These are phyloP conservation scores for Chiroxiphia lanceolata DNA, from an alignment of 2,797 vertebrate species.

Conservation along the genomic window DNA sequence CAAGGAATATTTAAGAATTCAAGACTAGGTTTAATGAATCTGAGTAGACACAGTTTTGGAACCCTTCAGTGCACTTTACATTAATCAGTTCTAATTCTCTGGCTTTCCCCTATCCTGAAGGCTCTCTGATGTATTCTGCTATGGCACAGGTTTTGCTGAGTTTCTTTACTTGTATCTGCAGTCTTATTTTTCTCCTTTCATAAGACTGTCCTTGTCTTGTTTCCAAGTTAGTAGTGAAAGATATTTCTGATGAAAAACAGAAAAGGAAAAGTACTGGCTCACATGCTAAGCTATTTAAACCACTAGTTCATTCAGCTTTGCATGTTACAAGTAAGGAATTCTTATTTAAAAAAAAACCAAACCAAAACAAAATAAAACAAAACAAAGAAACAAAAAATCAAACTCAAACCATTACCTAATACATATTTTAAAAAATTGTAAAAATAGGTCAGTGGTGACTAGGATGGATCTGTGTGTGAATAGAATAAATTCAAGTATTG, in stretches of 20 bases:
- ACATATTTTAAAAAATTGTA: not conserved
- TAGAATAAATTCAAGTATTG: not conserved
- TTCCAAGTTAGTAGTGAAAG: not conserved
- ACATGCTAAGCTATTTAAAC: not conserved
- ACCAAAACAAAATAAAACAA: rapidly evolving
- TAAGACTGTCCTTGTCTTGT: not conserved
- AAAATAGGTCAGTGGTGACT: not conserved
- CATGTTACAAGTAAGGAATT: not conserved
- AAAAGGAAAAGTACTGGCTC: not conserved
- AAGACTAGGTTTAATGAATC: not conserved
- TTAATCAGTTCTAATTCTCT: slow-evolving; percentile 20
- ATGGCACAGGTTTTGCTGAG: not conserved
- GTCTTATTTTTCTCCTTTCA: not conserved
- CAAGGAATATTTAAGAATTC: slow-evolving; percentile 41
- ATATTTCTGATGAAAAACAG: not conserved
- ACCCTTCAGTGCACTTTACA: not conserved
- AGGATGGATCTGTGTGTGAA: not conserved
- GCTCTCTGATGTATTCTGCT: not conserved
- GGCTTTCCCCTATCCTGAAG: not conserved
- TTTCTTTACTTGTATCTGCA: not conserved
- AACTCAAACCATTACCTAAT: not conserved
- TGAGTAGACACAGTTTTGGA: not conserved
- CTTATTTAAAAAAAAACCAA: not conserved
- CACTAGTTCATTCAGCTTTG: not conserved
- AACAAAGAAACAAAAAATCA: not conserved